Percentiles rank a stretch among this genome's conserved stretches.
Evolutionary conservation across 2,888 invertebrate species (phyloP).

Genomic region (Pollenia amentaria): DNA sequence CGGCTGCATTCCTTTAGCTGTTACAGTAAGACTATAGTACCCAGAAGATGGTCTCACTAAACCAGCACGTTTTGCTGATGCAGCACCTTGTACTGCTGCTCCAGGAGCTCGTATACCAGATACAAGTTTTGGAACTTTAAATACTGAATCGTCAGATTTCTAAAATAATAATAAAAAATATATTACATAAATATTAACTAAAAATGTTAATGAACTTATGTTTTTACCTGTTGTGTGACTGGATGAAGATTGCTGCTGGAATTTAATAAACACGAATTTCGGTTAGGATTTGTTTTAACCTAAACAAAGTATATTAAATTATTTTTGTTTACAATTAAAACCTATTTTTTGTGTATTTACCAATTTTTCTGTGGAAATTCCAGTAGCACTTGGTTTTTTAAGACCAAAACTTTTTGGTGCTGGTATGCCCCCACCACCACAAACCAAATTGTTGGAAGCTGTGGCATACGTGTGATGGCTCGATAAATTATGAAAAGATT

Average conservation of each 20-base stretch:
- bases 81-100: conserved; percentile 56
- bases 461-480: conserved; percentile 71
- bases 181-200: background rate
- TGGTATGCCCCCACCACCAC: conserved; percentile 28
- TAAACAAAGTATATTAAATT: conserved; percentile 20
- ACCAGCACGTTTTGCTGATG: conserved; percentile 78
- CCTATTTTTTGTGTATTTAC: conserved; percentile 24
- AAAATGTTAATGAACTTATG: background rate
- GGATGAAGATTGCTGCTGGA: conserved; percentile 32
- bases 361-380: conserved; percentile 55
- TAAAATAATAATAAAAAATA: conserved; percentile 61
- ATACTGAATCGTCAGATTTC: conserved; percentile 79
- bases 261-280: conserved; percentile 52
- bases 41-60: conserved; percentile 83
- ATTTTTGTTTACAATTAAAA: background rate
- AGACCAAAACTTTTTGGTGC: conserved; percentile 64
- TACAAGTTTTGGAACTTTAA: conserved; percentile 81
- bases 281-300: conserved; percentile 59
- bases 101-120: conserved; percentile 80
- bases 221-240: conserved; percentile 62
- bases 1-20: conserved; percentile 72
- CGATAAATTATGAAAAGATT: conserved; percentile 83
- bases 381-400: conserved; percentile 65
- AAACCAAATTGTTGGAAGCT: conserved; percentile 25
- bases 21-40: conserved; percentile 81